A percentile compares a stretch with the other conserved stretches of the same genome.
These are phyloP conservation scores for Macrophya annulata DNA, from an alignment of 2,888 invertebrate species.

Conservation along the genomic window DNA sequence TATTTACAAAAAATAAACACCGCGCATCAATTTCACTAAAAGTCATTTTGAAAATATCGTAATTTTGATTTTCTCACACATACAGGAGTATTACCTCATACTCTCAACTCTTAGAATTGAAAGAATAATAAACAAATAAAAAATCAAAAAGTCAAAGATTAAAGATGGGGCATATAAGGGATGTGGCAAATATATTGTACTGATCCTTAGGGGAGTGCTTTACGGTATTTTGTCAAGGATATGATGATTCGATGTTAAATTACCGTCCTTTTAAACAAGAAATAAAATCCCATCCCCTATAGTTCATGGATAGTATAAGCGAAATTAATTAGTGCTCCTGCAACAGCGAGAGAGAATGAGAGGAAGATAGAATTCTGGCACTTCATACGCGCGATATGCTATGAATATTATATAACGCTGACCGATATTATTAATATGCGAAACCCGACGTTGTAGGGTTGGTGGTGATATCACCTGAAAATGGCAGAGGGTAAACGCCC, in stretches of 20 bases:
- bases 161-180: not conserved
- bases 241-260: conserved; percentile 18
- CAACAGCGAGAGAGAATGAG: not conserved
- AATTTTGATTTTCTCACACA: conserved; percentile 10
- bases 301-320: not conserved
- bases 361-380: conserved; percentile 11
- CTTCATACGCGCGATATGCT: not conserved
- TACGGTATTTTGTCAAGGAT: not conserved
- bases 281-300: not conserved
- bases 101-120: not conserved
- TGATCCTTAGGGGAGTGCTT: conserved; percentile 5
- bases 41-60: not conserved
- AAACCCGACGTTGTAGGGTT: conserved; percentile 42
- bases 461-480: conserved; percentile 54
- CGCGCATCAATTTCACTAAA: not conserved
- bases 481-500: conserved; percentile 54
- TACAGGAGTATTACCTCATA: not conserved
- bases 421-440: conserved; percentile 56
- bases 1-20: not conserved
- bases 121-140: not conserved
- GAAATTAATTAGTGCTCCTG: conserved; percentile 21
- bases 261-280: conserved; percentile 5
- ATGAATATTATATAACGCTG: conserved; percentile 48
- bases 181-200: not conserved
- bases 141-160: conserved; percentile 26